Evolutionary conservation across 2,113 vertebrate species (phyloP), one percentile per base, ranked within the genome.

Genomic region (Lonchura striata): DNA sequence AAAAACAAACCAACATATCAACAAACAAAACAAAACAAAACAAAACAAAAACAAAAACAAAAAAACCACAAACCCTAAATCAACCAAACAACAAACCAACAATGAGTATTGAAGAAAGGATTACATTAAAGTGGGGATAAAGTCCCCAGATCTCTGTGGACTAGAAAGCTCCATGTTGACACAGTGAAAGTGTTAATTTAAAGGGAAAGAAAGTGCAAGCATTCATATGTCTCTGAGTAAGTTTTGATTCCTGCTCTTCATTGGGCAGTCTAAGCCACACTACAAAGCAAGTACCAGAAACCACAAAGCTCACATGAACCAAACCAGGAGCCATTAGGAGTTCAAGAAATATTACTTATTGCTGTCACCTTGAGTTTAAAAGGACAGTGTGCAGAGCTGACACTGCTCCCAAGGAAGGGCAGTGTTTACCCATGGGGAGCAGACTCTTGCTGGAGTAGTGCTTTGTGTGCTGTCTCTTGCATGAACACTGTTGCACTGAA

Each of bases 121-220:
- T 60, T 77, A 44, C 19, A 20, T 23, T 78, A 5, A 49, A 46
- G 3, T 44, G 13, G 19, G 14, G 7, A 46, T 50, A 31, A 78
- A 68, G 50, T 49, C 4, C 49, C 15, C 0, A 0, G 19, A 50
- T 33, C 10, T 75, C 37, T 85, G 22, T 1, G 0, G 41, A 44
- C 31, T 76, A 41, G 24, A 35, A 66, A 74, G 24, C 13, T 78
- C 42, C 15, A 15, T 8, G 12, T 21, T 78, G 52, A 50, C 57
- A 19, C 52, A 8, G 13, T 50, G 7, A 9, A 54, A 71, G 14
- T 35, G 33, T 80, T 64, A 50, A 74, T 78, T 60, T 78, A 63
- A 72, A 94, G 25, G 13, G 42, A 74, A 72, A 72, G 39, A 60
- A 19, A 72, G 27, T 18, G 10, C 18, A 81, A 66, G 21, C 59